Conservation (phyloP, 2,888 invertebrate genomes). For the Phengaris arion region DNA sequence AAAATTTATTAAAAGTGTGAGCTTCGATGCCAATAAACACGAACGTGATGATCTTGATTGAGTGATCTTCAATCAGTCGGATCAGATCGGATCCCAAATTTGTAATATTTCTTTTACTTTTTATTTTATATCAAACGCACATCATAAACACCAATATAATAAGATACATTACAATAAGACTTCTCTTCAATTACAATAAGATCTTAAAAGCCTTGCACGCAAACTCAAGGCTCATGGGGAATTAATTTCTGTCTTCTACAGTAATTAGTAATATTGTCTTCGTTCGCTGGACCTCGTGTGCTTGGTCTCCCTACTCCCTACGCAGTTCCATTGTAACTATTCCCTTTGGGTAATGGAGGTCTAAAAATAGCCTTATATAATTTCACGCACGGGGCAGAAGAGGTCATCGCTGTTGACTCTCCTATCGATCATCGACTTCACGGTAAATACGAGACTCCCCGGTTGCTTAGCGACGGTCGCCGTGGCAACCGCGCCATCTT, state of each 20-base stretch:
- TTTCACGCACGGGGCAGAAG: not conserved
- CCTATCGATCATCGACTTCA: conserved; percentile 16
- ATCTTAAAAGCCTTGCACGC: too few species aligned
- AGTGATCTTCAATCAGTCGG: too few species aligned
- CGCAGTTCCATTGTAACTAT: not conserved
- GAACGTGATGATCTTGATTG: not conserved
- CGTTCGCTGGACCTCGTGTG: not conserved
- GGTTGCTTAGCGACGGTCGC: conserved; percentile 35
- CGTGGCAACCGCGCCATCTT: conserved; percentile 36
- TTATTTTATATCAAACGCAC: too few species aligned
- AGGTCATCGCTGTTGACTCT: conserved; percentile 5
- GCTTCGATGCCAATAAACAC: not conserved
- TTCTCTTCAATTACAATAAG: too few species aligned
- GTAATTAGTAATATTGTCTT: not conserved
- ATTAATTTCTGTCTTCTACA: not conserved
- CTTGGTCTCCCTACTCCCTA: not conserved
- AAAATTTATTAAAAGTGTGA: not conserved
- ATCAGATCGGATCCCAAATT: too few species aligned
- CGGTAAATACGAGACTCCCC: conserved; percentile 22
- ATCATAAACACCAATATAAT: too few species aligned
- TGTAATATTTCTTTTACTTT: too few species aligned
- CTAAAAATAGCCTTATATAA: conserved; percentile 15
- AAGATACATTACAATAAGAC: too few species aligned
- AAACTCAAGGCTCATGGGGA: not conserved
- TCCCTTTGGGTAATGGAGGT: not conserved